A percentile compares a stretch with the other conserved stretches of the same genome.
Evolutionary conservation across 2,113 vertebrate genomes (phyloP).

Genomic region (cattle (Bos taurus)): ARS-UCD2.0 NC_037344.1:7848001-7848500

Average conservation of each 20-base stretch:
- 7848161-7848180: not conserved
- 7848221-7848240: not conserved
- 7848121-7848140: not conserved
- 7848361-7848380: not conserved
- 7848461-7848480: not conserved
- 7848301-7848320: not conserved
- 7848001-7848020: not conserved
- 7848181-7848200: not conserved
- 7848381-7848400: not conserved
- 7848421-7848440: not conserved
- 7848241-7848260: not conserved
- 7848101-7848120: not conserved
- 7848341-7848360: not conserved
- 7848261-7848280: not conserved
- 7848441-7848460: constrained; percentile 43
- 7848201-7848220: constrained; percentile 37
- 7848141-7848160: not conserved
- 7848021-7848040: not conserved
- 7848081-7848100: not conserved
- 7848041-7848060: not conserved
- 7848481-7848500: not conserved
- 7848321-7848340: not conserved
- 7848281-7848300: not conserved
- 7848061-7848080: not conserved
- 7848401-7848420: not conserved